phyloP scores from a whole-genome alignment of 2,113 vertebrate genomes.

The Nettapus auritus region DNA sequence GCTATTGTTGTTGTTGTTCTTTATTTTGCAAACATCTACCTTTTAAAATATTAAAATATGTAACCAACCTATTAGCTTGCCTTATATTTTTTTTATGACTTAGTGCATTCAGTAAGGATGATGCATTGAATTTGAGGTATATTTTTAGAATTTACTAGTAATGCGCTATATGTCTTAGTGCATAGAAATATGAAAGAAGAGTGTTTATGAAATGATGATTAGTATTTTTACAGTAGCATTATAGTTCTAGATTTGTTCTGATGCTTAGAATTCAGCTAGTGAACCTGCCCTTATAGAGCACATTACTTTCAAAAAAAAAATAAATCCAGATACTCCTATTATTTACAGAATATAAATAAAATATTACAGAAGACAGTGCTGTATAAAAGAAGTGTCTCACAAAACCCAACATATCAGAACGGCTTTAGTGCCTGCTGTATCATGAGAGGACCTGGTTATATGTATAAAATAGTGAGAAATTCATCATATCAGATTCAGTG shows the following conservation, averaged over 20 bases:
- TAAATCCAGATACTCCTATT: neutral
- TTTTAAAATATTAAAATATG: conserved; percentile 42
- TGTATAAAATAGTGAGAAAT: neutral
- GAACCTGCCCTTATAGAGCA: neutral
- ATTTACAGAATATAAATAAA: neutral
- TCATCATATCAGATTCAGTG: neutral
- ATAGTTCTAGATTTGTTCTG: neutral
- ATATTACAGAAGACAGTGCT: neutral
- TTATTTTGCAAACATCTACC: neutral
- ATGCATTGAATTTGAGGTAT: neutral
- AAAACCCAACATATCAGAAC: neutral
- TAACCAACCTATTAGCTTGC: neutral
- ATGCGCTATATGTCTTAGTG: neutral
- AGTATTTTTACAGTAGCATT: neutral
- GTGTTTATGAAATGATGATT: neutral
- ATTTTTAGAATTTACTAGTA: neutral
- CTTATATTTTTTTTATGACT: neutral
- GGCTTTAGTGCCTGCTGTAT: neutral
- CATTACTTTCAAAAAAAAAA: neutral
- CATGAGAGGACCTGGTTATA: neutral
- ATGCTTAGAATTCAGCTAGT: neutral
- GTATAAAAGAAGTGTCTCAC: neutral
- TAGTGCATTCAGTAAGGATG: neutral
- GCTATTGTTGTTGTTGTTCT: neutral
- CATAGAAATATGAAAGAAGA: neutral